phyloP scores from a whole-genome alignment of 1,140 invertebrate genomes.

The Ylistrum balloti region DNA sequence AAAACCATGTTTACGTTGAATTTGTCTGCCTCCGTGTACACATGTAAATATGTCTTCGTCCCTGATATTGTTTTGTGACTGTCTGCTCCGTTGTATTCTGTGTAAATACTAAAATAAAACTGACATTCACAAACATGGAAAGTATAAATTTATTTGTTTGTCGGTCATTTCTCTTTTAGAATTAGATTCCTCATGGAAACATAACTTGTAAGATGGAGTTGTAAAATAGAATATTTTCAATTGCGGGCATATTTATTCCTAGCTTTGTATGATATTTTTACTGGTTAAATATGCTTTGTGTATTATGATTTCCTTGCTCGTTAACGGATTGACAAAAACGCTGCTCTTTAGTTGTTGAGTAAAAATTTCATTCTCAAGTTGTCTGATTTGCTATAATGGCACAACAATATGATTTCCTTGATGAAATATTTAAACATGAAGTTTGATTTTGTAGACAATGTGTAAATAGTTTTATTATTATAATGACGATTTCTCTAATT shows the following conservation, averaged over 20 bases:
- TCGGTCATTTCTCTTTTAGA: not conserved
- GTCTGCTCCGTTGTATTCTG: not conserved
- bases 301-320: too few species aligned
- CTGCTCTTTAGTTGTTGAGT: too few species aligned
- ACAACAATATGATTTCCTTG: too few species aligned
- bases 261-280: not conserved
- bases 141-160: not conserved
- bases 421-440: too few species aligned
- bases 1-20: constrained; percentile 3
- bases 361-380: too few species aligned
- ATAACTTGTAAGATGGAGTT: not conserved
- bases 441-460: too few species aligned
- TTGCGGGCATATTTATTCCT: not conserved
- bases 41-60: not conserved
- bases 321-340: too few species aligned
- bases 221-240: not conserved
- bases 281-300: too few species aligned
- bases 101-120: not conserved
- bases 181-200: not conserved
- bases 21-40: not conserved
- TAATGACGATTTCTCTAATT: too few species aligned
- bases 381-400: too few species aligned
- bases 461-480: too few species aligned
- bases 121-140: not conserved
- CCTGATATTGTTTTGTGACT: not conserved